These are phyloP conservation scores for Drosophila punjabiensis DNA, from an alignment of 1,140 invertebrate genomes.

Conservation along the genomic window DNA sequence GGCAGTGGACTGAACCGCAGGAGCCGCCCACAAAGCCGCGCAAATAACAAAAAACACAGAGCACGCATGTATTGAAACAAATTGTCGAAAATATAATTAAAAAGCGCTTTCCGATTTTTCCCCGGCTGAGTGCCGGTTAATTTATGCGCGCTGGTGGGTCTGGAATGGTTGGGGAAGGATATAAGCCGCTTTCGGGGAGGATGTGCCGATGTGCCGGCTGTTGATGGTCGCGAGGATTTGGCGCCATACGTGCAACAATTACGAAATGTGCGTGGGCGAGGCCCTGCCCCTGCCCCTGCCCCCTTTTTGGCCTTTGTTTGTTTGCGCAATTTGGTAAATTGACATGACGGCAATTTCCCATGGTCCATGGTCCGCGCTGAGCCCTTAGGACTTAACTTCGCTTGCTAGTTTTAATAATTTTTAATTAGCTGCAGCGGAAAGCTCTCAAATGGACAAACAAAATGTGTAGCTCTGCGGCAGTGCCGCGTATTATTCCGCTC, in stretches of 20 bases:
- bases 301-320: conserved; percentile 35
- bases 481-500: conserved; percentile 12
- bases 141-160: conserved; percentile 35
- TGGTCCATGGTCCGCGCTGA: conserved; percentile 22
- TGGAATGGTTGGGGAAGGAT: conserved; percentile 4
- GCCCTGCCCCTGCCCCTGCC: not conserved
- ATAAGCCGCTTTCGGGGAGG: conserved; percentile 53
- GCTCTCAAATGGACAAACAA: conserved; percentile 39
- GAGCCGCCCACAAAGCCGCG: conserved; percentile 57
- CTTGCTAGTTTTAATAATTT: conserved; percentile 53
- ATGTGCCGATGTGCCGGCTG: not conserved
- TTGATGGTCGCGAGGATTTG: conserved; percentile 53
- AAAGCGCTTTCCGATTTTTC: conserved; percentile 48
- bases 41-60: conserved; percentile 51
- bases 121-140: conserved; percentile 41
- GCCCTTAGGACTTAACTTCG: conserved; percentile 47
- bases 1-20: conserved; percentile 63
- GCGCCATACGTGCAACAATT: conserved; percentile 54
- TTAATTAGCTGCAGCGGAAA: conserved; percentile 49
- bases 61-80: conserved; percentile 52
- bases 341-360: conserved; percentile 51
- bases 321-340: conserved; percentile 60
- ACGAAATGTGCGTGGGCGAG: conserved; percentile 40
- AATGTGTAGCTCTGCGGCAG: conserved; percentile 18
- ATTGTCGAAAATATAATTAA: conserved; percentile 68